Evolutionary conservation across 2,797 vertebrate genomes (phyloP).

Genomic region (Sebastes kiyomatsui): DNA sequence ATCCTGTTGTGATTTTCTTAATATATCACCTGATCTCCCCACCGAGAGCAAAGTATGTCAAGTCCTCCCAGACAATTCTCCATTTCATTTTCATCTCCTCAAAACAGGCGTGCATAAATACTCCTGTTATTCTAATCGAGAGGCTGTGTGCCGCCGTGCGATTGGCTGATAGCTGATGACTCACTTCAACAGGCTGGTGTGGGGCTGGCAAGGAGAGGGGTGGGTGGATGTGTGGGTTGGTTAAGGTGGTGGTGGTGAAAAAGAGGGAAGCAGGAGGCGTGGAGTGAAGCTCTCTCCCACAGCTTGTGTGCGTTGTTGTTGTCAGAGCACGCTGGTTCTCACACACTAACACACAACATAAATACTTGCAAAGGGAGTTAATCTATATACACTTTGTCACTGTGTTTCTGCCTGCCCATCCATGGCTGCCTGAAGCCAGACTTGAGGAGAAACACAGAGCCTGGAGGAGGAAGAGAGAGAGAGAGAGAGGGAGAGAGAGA

Average conservation of each 20-base stretch:
- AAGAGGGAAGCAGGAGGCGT: slow-evolving; percentile 64
- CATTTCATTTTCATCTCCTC: slow-evolving; percentile 59
- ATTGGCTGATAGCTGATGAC: slow-evolving; percentile 83
- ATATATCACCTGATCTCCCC: neutral
- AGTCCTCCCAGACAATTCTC: slow-evolving; percentile 40
- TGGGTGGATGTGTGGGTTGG: slow-evolving; percentile 41
- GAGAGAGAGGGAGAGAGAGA: neutral
- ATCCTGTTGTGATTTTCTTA: neutral
- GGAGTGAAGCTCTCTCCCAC: slow-evolving; percentile 67
- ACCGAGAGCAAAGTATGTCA: slow-evolving; percentile 42
- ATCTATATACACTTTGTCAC: slow-evolving; percentile 41
- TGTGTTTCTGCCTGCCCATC: slow-evolving; percentile 14
- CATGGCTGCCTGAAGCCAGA: slow-evolving; percentile 58
- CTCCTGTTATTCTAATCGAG: slow-evolving; percentile 80
- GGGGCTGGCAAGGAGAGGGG: slow-evolving; percentile 66
- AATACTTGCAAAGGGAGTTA: slow-evolving; percentile 52
- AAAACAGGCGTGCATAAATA: slow-evolving; percentile 68
- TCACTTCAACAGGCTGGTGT: slow-evolving; percentile 82
- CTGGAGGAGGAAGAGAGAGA: slow-evolving; percentile 32
- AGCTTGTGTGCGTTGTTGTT: slow-evolving; percentile 62
- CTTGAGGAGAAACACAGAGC: slow-evolving; percentile 63
- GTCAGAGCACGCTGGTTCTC: slow-evolving; percentile 26
- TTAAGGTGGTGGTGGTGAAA: slow-evolving; percentile 54
- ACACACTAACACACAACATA: slow-evolving; percentile 42
- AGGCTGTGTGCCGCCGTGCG: slow-evolving; percentile 58